Percentiles rank a stretch among this genome's conserved stretches.
Evolutionary conservation across 2,113 vertebrate genomes (phyloP).

Genomic region (Tinamus guttatus): DNA sequence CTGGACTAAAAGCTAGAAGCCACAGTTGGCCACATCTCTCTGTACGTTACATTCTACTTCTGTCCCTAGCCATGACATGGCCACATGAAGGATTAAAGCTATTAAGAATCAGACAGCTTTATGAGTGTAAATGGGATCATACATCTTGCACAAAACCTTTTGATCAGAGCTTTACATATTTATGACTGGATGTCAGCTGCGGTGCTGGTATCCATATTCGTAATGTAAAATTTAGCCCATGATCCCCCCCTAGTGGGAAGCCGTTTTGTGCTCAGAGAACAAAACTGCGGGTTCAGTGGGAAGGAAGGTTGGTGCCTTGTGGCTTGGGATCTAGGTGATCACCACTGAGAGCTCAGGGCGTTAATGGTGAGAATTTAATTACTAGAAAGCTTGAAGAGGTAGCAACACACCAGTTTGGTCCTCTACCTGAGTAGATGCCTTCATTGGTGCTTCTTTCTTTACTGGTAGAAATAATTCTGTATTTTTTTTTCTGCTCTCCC

Average conservation of each 20-base stretch:
- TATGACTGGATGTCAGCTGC: background rate
- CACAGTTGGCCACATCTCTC: background rate
- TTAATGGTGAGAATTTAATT: background rate
- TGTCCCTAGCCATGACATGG: background rate
- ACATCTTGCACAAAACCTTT: background rate
- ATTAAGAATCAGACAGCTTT: background rate
- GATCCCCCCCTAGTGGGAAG: conserved; percentile 50
- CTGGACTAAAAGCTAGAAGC: background rate
- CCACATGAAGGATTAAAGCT: background rate
- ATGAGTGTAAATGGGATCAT: background rate
- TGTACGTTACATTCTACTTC: background rate
- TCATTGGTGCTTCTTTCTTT: background rate
- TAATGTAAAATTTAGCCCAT: background rate
- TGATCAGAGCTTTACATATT: background rate
- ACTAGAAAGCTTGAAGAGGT: background rate
- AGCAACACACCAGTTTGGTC: background rate
- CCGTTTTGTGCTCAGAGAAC: background rate
- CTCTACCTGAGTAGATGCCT: background rate
- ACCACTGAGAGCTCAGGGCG: background rate
- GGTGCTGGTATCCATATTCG: background rate
- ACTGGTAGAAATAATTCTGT: background rate
- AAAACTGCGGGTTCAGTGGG: fast-evolving
- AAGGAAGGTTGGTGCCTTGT: background rate
- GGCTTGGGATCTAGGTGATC: background rate
- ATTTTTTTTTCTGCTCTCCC: background rate